Evolutionary conservation across 2,888 invertebrate genomes (phyloP).

Genomic region (Tanytarsus gracilentus): DNA sequence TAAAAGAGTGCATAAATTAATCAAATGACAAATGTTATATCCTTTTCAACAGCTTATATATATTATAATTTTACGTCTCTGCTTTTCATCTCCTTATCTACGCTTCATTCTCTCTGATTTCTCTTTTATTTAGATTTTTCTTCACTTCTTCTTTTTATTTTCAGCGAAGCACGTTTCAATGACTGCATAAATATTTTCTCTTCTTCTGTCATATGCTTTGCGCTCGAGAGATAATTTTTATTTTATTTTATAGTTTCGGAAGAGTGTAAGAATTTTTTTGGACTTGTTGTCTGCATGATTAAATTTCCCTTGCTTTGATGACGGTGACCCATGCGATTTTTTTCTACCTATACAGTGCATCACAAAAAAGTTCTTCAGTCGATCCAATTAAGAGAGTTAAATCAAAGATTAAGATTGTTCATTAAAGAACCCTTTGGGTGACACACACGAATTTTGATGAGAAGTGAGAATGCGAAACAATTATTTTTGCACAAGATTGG

Average conservation of each 20-base stretch:
- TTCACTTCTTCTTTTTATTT: background rate
- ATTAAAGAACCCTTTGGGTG: too few relatives aligned
- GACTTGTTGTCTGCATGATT: background rate
- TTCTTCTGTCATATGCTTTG: background rate
- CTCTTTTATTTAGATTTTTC: background rate
- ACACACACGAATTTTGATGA: too few relatives aligned
- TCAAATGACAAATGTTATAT: conserved; percentile 8
- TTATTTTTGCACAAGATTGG: background rate
- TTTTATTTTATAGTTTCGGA: background rate
- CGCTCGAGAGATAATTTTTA: too few relatives aligned
- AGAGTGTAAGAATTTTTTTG: background rate
- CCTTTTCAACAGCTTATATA: background rate
- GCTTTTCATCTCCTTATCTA: background rate
- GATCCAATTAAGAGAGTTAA: too few relatives aligned
- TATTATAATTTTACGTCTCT: background rate
- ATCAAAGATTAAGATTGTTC: too few relatives aligned
- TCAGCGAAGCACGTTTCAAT: conserved; percentile 4
- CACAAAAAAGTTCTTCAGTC: too few relatives aligned
- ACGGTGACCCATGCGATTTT: too few relatives aligned
- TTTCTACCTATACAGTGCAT: too few relatives aligned
- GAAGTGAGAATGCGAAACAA: background rate
- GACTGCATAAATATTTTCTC: background rate
- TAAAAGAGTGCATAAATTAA: conserved; percentile 31
- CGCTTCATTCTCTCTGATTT: background rate
- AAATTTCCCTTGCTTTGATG: too few relatives aligned